A percentile compares a stretch with the other conserved stretches of the same genome.
Conservation (phyloP, 2,888 invertebrate genomes). For the Drosophila pseudotalamancana region DNA sequence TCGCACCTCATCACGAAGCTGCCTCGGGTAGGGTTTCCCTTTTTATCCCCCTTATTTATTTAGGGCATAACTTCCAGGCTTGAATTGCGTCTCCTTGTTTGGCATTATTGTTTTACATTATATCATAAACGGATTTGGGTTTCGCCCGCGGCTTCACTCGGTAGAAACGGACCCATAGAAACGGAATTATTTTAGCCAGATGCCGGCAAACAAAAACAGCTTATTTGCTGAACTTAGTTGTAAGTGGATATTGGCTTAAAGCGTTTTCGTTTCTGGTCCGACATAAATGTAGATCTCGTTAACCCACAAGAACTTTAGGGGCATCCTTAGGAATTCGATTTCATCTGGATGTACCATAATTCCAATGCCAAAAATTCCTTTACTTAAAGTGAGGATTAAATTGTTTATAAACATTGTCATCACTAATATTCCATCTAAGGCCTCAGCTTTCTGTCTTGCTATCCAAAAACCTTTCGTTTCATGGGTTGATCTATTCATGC, state of each 20-base stretch:
- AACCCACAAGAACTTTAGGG: no score
- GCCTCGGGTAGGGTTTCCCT: slow-evolving; percentile 4
- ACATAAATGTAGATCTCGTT: not conserved
- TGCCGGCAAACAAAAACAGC: not conserved
- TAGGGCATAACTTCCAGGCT: slow-evolving; percentile 18
- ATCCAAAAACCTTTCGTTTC: no score
- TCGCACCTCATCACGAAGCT: slow-evolving; percentile 59
- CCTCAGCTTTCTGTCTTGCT: no score
- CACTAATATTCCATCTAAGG: no score
- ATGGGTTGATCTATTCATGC: no score
- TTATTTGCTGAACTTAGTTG: not conserved
- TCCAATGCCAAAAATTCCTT: no score
- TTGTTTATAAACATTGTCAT: no score
- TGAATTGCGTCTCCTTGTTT: slow-evolving; percentile 2
- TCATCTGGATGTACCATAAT: no score
- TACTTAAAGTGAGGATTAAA: no score
- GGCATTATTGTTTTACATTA: slow-evolving; percentile 56
- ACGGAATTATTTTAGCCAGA: slow-evolving; percentile 26
- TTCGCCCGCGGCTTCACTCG: slow-evolving; percentile 24
- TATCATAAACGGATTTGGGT: slow-evolving; percentile 54
- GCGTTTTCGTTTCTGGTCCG: not conserved
- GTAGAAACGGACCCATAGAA: slow-evolving; percentile 2
- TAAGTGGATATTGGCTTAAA: not conserved
- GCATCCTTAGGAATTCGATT: not conserved
- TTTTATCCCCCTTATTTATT: slow-evolving; percentile 17